A percentile compares a stretch with the other conserved stretches of the same genome.
Conservation (phyloP, 2,113 vertebrate genomes). For the Odocoileus virginianus region DNA sequence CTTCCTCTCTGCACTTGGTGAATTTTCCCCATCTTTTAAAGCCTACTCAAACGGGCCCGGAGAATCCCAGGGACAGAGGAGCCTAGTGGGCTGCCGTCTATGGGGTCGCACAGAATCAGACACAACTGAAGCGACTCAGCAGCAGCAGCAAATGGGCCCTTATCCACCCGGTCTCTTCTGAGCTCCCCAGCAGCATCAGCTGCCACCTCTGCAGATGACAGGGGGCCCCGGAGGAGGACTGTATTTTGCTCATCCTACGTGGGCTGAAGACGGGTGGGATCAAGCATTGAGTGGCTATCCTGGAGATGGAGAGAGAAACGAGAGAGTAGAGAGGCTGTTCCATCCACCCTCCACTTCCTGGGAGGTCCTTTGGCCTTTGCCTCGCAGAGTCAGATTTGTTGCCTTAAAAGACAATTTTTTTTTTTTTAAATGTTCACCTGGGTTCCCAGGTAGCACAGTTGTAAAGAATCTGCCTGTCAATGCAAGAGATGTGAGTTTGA, state of each 20-base stretch:
- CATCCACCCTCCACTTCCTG: not conserved
- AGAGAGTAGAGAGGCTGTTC: not conserved
- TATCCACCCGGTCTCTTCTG: not conserved
- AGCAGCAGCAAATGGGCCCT: too few species aligned
- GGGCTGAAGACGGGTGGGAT: not conserved
- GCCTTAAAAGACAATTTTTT: not conserved
- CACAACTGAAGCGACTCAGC: too few species aligned
- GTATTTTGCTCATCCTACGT: not conserved
- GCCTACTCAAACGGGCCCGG: too few species aligned
- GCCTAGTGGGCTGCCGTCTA: too few species aligned
- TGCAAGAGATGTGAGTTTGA: not conserved
- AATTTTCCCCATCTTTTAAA: not conserved
- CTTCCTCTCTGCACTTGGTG: not conserved
- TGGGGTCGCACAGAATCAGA: too few species aligned
- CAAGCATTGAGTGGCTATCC: not conserved
- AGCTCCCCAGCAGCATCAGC: not conserved
- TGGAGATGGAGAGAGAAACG: not conserved
- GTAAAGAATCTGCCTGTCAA: not conserved
- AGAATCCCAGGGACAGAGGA: too few species aligned
- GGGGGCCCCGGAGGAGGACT: not conserved
- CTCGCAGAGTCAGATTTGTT: not conserved
- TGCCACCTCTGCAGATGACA: fast-evolving
- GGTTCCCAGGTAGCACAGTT: not conserved
- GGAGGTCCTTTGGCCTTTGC: not conserved
- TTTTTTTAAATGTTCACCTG: not conserved